Evolutionary conservation across 35 echinoderm and acorn worm genomes (phyloP).

Genomic region (Lytechinus pictus): DNA sequence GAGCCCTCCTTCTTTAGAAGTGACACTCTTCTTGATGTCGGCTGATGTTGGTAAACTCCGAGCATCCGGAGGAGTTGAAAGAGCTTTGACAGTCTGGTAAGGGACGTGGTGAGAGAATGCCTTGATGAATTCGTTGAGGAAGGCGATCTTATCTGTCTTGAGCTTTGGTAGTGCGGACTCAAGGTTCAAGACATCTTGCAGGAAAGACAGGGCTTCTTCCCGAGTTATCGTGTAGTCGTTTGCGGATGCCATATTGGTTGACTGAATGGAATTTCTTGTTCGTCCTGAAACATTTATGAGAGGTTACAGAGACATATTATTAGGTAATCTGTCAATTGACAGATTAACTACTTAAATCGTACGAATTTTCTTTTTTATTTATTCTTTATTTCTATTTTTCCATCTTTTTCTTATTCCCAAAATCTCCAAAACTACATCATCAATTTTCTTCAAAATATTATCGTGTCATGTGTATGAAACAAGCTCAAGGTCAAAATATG

Average conservation of each 20-base stretch:
- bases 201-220: not conserved
- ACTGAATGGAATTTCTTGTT: not conserved
- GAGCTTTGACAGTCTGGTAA: constrained; percentile 62
- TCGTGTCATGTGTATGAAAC: no score
- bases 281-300: no score
- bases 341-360: no score
- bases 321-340: no score
- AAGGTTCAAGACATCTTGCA: not conserved
- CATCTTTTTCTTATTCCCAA: no score
- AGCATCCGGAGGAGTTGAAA: not conserved
- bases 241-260: not conserved
- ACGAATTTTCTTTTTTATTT: no score
- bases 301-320: no score
- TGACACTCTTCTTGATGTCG: constrained; percentile 60
- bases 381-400: no score
- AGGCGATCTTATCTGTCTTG: not conserved
- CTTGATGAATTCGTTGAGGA: not conserved
- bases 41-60: constrained; percentile 51
- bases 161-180: not conserved
- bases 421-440: no score
- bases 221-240: not conserved
- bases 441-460: no score
- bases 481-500: no score
- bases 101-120: not conserved
- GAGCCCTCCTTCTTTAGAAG: constrained; percentile 50